A percentile compares a stretch with the other conserved stretches of the same genome.
These are phyloP conservation scores for Drosophila bocki DNA, from an alignment of 1,140 invertebrate genomes.

Conservation along the genomic window DNA sequence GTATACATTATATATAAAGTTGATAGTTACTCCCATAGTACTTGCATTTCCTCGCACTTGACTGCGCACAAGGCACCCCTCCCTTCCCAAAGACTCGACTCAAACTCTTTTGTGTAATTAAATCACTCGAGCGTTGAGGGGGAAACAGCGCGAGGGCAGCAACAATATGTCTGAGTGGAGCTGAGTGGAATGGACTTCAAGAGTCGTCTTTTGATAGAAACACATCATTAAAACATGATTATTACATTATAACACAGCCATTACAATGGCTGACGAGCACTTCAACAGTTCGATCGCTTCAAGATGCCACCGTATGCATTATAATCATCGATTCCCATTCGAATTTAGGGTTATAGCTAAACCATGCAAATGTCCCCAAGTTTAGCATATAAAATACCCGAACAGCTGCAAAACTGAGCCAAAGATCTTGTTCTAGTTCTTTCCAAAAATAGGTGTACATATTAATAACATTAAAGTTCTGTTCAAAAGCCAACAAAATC, in stretches of 20 bases:
- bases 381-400: slow-evolving; percentile 42
- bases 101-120: slow-evolving; percentile 68
- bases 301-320: slow-evolving; percentile 18
- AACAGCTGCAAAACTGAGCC: slow-evolving; percentile 43
- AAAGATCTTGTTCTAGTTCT: slow-evolving; percentile 44
- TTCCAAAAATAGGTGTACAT: slow-evolving; percentile 50
- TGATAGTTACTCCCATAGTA: slow-evolving; percentile 38
- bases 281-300: slow-evolving; percentile 50
- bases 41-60: slow-evolving; percentile 79
- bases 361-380: slow-evolving; percentile 20
- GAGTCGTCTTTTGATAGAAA: slow-evolving; percentile 51
- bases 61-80: slow-evolving; percentile 62
- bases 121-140: slow-evolving; percentile 76
- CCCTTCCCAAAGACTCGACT: not conserved
- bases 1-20: slow-evolving; percentile 19
- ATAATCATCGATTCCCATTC: slow-evolving; percentile 6
- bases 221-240: slow-evolving; percentile 75
- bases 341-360: slow-evolving; percentile 14
- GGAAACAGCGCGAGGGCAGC: slow-evolving; percentile 15
- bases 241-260: slow-evolving; percentile 51
- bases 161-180: slow-evolving; percentile 22
- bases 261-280: slow-evolving; percentile 29
- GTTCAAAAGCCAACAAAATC: slow-evolving; percentile 4
- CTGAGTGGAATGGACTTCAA: slow-evolving; percentile 37
- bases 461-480: slow-evolving; percentile 53